phyloP scores from a whole-genome alignment of 2,113 vertebrate species.

The Phaethornis superciliosus region DNA sequence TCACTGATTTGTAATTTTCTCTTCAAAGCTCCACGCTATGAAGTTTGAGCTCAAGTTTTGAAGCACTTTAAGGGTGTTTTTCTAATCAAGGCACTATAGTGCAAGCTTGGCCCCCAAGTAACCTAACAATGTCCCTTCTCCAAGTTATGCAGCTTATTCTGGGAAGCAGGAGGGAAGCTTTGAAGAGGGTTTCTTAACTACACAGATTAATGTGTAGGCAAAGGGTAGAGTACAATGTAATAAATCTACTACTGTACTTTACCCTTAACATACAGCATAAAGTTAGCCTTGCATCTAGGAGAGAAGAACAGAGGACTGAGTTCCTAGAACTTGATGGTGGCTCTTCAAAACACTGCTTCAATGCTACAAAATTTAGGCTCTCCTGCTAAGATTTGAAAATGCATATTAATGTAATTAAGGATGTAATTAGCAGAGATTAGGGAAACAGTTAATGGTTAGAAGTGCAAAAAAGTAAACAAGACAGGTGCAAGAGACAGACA shows the following conservation, averaged over 20 bases:
- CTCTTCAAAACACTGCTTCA: conserved; percentile 35
- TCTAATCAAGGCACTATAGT: neutral
- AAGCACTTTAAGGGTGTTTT: neutral
- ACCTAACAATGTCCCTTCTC: conserved; percentile 54
- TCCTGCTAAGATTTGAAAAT: conserved; percentile 49
- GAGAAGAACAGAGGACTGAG: neutral
- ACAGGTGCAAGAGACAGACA: conserved; percentile 69
- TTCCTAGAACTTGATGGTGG: neutral
- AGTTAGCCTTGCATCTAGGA: neutral
- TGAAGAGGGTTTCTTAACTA: conserved; percentile 24
- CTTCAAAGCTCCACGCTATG: rapidly evolving
- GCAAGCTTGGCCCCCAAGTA: neutral
- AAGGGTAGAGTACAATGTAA: conserved; percentile 1
- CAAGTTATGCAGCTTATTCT: conserved; percentile 22
- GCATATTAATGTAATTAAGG: conserved; percentile 53
- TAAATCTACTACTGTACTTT: neutral
- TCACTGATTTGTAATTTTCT: neutral
- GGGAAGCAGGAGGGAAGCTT: conserved; percentile 56
- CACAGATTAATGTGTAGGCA: neutral
- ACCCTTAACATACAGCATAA: neutral
- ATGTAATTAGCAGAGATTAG: conserved; percentile 70
- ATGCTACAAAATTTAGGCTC: conserved; percentile 20
- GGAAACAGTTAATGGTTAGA: conserved; percentile 64
- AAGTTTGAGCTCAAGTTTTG: neutral
- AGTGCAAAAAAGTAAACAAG: conserved; percentile 61